Evolutionary conservation across 30 jellyfish, hydroid and myxozoan genomes (phyloP).

Genomic region (Hydractinia symbiolongicarpus): DNA sequence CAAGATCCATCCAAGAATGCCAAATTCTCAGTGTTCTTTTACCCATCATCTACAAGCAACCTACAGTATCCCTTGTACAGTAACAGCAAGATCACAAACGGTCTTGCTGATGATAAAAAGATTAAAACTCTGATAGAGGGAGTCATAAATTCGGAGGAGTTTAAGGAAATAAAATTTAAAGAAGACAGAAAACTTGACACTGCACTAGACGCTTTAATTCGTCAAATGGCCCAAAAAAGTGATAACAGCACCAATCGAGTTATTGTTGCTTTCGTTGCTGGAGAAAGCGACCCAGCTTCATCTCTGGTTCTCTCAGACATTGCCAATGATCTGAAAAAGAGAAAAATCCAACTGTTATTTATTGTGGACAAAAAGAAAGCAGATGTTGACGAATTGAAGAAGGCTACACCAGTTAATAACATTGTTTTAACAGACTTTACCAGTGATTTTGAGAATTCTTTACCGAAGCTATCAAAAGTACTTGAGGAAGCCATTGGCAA

Average conservation of each 20-base stretch:
- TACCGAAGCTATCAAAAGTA: not conserved
- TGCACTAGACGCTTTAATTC: not conserved
- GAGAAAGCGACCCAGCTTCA: slow-evolving; percentile 14
- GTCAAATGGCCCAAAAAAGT: not conserved
- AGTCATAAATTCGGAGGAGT: not conserved
- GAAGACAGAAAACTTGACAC: not conserved
- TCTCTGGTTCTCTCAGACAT: not conserved
- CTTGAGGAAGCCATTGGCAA: slow-evolving; percentile 1
- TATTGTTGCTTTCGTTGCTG: slow-evolving; percentile 38
- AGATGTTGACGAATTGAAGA: not conserved
- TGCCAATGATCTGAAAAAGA: slow-evolving; percentile 16
- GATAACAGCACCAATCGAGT: slow-evolving; percentile 15
- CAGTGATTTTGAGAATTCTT: not conserved
- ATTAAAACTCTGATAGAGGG: not conserved
- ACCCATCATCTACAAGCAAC: not conserved
- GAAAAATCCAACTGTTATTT: not conserved
- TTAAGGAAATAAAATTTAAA: not conserved
- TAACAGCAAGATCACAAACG: no score
- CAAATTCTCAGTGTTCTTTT: not conserved
- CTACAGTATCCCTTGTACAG: no score
- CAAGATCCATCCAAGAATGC: not conserved
- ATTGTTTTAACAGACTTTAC: not conserved
- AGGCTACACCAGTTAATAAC: not conserved
- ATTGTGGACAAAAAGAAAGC: not conserved
- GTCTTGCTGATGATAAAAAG: not conserved